phyloP scores from a whole-genome alignment of 2,113 vertebrate genomes.

The Tamias sibiricus region DNA sequence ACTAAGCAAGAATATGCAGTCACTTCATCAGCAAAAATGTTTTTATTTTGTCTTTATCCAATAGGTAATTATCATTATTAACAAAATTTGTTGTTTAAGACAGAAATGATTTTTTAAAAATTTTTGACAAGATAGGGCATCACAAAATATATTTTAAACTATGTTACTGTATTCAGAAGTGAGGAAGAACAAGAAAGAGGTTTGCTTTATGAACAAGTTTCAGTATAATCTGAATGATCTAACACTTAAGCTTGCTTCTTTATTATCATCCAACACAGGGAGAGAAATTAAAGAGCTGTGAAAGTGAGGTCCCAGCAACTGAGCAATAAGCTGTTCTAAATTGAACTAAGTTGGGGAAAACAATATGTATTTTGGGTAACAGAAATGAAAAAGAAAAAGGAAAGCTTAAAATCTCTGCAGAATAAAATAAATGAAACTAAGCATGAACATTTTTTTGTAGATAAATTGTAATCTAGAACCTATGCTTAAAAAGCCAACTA shows the following conservation, averaged over 20 bases:
- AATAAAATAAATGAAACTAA: neutral
- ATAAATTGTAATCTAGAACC: neutral
- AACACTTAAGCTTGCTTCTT: neutral
- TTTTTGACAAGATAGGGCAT: neutral
- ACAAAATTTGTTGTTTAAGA: neutral
- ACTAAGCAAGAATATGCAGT: neutral
- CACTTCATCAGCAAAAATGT: neutral
- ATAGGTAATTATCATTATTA: neutral
- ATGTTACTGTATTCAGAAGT: neutral
- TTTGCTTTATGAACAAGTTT: neutral
- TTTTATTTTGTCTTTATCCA: neutral
- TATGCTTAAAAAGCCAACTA: neutral
- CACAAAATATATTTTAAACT: neutral
- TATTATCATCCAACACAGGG: neutral
- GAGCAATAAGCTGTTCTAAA: neutral
- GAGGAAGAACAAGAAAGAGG: neutral
- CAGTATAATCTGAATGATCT: neutral
- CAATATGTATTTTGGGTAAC: neutral
- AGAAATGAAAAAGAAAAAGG: neutral
- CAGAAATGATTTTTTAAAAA: neutral
- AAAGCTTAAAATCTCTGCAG: neutral
- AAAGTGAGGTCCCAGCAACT: neutral
- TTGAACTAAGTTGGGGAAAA: neutral
- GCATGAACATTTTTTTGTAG: neutral
- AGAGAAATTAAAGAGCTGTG: neutral